Percentiles rank a stretch among this genome's conserved stretches.
phyloP scores from a whole-genome alignment of 1,140 invertebrate genomes.

The Cotesia glomerata region DNA sequence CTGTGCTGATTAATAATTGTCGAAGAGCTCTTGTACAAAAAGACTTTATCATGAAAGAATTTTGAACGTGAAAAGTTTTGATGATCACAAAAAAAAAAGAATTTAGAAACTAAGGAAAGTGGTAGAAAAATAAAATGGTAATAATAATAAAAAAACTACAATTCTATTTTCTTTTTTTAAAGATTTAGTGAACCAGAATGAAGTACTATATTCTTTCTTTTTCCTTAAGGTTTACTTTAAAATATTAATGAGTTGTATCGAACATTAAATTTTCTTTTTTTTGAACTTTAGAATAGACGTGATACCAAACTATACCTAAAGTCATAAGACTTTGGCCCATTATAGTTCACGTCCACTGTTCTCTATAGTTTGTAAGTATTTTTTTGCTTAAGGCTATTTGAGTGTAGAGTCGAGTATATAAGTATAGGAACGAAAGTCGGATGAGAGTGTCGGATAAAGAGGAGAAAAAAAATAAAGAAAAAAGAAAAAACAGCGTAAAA shows the following conservation, averaged over 20 bases:
- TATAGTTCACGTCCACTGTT: slow-evolving; percentile 31
- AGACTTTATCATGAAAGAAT: slow-evolving; percentile 14
- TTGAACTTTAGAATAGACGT: background rate
- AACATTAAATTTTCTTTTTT: background rate
- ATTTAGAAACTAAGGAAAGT: no score
- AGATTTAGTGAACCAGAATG: no score
- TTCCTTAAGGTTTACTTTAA: no score
- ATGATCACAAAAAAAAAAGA: slow-evolving; percentile 16
- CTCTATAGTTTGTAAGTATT: slow-evolving; percentile 36
- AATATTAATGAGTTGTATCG: no score
- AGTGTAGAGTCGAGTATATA: slow-evolving; percentile 13
- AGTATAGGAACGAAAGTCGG: slow-evolving; percentile 19
- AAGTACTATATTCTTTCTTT: no score
- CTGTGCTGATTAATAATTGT: slow-evolving; percentile 29
- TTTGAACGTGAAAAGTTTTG: slow-evolving; percentile 24
- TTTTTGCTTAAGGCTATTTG: slow-evolving; percentile 32
- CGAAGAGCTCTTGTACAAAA: slow-evolving; percentile 1
- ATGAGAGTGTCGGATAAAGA: slow-evolving; percentile 12
- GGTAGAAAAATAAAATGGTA: no score
- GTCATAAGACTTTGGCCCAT: slow-evolving; percentile 19
- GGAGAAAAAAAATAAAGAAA: background rate
- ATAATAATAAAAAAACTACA: no score
- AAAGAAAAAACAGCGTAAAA: background rate
- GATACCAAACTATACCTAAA: slow-evolving; percentile 13
- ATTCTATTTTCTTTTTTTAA: no score